These are phyloP conservation scores for Mesitornis unicolor DNA, from an alignment of 2,113 vertebrate species.

Conservation along the genomic window DNA sequence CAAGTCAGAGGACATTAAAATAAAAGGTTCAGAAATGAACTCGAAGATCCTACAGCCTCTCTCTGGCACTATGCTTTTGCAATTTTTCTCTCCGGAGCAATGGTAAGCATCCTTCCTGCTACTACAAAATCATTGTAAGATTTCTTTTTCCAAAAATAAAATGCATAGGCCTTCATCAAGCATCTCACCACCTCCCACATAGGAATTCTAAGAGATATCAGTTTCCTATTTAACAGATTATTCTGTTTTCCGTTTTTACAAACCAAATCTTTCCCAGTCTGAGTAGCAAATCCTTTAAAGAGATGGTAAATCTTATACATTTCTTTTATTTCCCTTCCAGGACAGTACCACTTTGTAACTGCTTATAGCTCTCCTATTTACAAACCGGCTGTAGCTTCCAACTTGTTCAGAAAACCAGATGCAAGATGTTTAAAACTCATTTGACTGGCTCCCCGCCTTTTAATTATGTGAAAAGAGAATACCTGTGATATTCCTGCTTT, in stretches of 20 bases:
- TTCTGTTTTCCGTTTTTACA: not conserved
- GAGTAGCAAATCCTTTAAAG: not conserved
- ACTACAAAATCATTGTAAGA: not conserved
- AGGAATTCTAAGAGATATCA: not conserved
- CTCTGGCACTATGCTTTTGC: not conserved
- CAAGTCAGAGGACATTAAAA: not conserved
- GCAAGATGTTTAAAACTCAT: not conserved
- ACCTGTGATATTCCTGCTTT: not conserved
- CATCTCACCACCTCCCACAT: not conserved
- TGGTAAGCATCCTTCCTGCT: not conserved
- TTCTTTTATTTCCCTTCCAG: not conserved
- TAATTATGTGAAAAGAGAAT: not conserved
- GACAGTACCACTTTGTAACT: not conserved
- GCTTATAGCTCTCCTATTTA: not conserved
- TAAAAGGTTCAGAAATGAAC: not conserved
- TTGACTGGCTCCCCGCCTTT: not conserved
- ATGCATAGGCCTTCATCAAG: fast-evolving
- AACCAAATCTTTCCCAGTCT: not conserved
- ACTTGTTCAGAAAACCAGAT: not conserved
- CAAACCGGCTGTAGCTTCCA: not conserved
- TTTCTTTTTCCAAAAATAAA: not conserved
- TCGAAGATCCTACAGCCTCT: not conserved
- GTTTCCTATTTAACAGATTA: not conserved
- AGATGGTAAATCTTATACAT: not conserved
- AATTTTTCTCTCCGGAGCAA: not conserved